Percentiles rank a stretch among this genome's conserved stretches.
These are phyloP conservation scores for Athalia rosae DNA, from an alignment of 2,888 invertebrate species.

Conservation along the genomic window DNA sequence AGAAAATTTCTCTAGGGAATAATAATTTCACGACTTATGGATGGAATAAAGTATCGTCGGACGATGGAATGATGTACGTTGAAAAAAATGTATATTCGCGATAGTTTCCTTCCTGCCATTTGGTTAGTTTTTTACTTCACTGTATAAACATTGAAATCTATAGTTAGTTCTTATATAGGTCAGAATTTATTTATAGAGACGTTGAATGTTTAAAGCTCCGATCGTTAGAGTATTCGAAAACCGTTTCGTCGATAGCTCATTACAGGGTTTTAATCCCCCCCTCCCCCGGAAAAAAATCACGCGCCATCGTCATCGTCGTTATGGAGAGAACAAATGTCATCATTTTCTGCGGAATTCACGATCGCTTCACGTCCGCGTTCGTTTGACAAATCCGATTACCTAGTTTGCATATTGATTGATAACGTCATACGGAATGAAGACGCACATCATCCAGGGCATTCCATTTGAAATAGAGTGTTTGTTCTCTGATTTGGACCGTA, in stretches of 20 bases:
- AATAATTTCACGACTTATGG: not conserved
- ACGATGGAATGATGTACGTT: not conserved
- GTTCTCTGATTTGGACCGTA: too few species aligned
- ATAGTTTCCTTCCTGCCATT: not conserved
- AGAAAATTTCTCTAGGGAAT: too few species aligned
- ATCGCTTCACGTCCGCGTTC: not conserved
- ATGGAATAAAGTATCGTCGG: not conserved
- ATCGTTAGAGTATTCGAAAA: conserved; percentile 30
- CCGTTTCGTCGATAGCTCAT: not conserved
- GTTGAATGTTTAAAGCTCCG: conserved; percentile 39
- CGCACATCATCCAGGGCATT: too few species aligned
- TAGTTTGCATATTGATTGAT: conserved; percentile 10
- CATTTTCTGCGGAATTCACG: not conserved
- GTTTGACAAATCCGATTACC: not conserved
- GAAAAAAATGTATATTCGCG: conserved; percentile 20
- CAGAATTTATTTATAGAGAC: conserved; percentile 38
- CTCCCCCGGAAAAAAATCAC: not conserved
- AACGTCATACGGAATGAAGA: not conserved
- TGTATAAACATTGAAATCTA: conserved; percentile 42
- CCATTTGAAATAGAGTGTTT: too few species aligned
- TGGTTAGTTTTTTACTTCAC: conserved; percentile 31
- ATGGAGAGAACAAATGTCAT: too few species aligned
- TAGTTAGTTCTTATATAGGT: conserved; percentile 44
- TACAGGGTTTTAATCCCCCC: not conserved
- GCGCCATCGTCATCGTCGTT: too few species aligned